Evolutionary conservation across 2,113 vertebrate species (phyloP).

Genomic region (Scatophagus argus): DNA sequence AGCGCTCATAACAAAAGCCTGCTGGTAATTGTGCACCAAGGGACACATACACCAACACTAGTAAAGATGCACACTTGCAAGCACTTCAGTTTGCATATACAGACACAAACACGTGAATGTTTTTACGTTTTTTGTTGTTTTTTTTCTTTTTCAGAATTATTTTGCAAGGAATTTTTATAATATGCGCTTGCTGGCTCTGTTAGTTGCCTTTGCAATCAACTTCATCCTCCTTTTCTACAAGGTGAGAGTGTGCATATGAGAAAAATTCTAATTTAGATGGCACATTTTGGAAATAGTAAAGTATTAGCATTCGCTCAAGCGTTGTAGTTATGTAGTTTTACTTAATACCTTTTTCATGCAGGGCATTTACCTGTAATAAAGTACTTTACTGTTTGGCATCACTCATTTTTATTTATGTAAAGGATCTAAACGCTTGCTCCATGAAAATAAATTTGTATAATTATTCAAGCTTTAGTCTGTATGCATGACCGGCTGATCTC

Average conservation of each 20-base stretch:
- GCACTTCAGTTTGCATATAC: background rate
- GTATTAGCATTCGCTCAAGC: too few species aligned
- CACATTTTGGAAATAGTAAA: background rate
- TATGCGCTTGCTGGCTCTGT: conserved; percentile 93
- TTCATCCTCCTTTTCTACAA: conserved; percentile 98
- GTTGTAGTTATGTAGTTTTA: background rate
- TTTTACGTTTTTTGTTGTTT: too few species aligned
- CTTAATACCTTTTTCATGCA: too few species aligned
- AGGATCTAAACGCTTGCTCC: background rate
- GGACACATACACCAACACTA: conserved; percentile 13
- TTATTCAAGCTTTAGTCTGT: background rate
- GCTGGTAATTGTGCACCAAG: too few species aligned
- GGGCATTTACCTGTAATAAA: too few species aligned
- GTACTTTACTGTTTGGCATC: background rate
- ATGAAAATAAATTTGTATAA: background rate
- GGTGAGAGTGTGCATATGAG: conserved; percentile 77
- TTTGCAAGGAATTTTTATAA: conserved; percentile 98
- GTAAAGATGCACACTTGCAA: conserved; percentile 11
- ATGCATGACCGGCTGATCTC: background rate
- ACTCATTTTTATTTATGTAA: background rate
- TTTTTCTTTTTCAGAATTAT: conserved; percentile 87
- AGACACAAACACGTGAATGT: background rate
- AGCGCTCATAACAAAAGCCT: conserved; percentile 91
- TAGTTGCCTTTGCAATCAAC: conserved; percentile 96
- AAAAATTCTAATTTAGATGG: background rate